phyloP scores from a whole-genome alignment of 2,888 invertebrate species.

The Drosophila anomalata region DNA sequence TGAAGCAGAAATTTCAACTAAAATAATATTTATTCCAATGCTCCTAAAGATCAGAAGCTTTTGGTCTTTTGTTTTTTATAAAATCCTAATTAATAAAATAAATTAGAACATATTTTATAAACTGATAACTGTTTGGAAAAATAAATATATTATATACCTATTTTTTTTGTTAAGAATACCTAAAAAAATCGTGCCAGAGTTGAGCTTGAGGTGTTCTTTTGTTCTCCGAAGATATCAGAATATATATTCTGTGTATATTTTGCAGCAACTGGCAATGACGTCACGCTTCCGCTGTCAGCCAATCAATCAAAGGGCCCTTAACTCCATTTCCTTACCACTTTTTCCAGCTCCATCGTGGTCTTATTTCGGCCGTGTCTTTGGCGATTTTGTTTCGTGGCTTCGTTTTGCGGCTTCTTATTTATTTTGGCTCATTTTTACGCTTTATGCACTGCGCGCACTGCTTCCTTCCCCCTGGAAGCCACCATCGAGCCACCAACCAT shows the following conservation, averaged over 20 bases:
- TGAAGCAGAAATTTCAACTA: too few species aligned
- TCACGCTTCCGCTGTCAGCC: conserved; percentile 59
- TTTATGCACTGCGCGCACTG: conserved; percentile 68
- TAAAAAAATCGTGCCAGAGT: too few species aligned
- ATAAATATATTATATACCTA: too few species aligned
- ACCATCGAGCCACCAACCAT: too few species aligned
- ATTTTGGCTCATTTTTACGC: conserved; percentile 76
- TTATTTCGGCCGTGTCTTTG: conserved; percentile 3
- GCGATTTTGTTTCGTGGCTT: conserved; percentile 5
- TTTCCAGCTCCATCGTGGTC: conserved; percentile 1
- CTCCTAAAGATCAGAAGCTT: too few species aligned
- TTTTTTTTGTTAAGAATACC: too few species aligned
- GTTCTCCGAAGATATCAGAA: background rate
- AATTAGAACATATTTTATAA: too few species aligned
- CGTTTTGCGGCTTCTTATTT: conserved; percentile 64
- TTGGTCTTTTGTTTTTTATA: too few species aligned
- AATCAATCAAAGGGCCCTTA: conserved; percentile 67
- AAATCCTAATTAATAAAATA: too few species aligned
- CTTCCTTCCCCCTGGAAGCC: conserved; percentile 5
- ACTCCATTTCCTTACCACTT: conserved; percentile 13
- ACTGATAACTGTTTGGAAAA: too few species aligned
- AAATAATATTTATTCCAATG: too few species aligned
- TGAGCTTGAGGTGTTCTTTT: background rate
- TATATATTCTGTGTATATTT: background rate
- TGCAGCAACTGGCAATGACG: conserved; percentile 9